phyloP scores from a whole-genome alignment of 2,797 vertebrate species.

The Paramormyrops hopkinsi region DNA sequence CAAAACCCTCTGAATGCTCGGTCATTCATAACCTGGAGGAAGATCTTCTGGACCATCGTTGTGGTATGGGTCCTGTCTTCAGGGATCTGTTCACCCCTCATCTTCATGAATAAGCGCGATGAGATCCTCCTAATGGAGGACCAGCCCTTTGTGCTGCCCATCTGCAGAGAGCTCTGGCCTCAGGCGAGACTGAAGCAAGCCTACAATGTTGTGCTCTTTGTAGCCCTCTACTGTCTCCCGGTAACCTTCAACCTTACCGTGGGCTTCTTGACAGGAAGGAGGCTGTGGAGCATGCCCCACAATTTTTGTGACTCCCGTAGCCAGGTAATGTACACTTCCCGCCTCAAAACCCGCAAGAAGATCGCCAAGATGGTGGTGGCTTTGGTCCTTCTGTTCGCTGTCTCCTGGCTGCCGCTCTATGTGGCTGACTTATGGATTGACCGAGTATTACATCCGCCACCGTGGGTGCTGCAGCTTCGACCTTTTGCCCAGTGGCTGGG shows the following conservation, averaged over 20 bases:
- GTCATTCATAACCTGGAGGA: constrained; percentile 75
- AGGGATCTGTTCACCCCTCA: constrained; percentile 75
- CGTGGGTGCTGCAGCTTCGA: constrained; percentile 77
- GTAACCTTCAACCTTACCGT: constrained; percentile 84
- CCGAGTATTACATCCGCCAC: constrained; percentile 61
- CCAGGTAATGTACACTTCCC: constrained; percentile 65
- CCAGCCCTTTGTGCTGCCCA: constrained; percentile 63
- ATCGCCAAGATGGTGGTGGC: constrained; percentile 86
- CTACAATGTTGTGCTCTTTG: constrained; percentile 82
- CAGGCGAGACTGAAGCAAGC: constrained; percentile 76
- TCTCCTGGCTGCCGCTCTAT: constrained; percentile 83
- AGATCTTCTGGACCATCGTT: constrained; percentile 70
- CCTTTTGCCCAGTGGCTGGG: constrained; percentile 87
- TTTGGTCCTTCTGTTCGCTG: constrained; percentile 74
- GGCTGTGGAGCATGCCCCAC: constrained; percentile 67
- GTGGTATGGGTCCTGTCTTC: constrained; percentile 82
- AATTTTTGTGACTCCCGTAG: constrained; percentile 62
- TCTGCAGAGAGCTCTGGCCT: constrained; percentile 84
- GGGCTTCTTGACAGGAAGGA: constrained; percentile 74
- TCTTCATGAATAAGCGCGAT: constrained; percentile 75
- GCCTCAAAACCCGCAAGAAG: constrained; percentile 78
- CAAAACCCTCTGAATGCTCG: constrained; percentile 76
- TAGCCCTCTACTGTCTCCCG: constrained; percentile 80
- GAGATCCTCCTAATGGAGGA: constrained; percentile 69
- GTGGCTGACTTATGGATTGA: constrained; percentile 82